These are phyloP conservation scores for Brachypalpus laphriformis DNA, from an alignment of 2,888 invertebrate species.

Conservation along the genomic window DNA sequence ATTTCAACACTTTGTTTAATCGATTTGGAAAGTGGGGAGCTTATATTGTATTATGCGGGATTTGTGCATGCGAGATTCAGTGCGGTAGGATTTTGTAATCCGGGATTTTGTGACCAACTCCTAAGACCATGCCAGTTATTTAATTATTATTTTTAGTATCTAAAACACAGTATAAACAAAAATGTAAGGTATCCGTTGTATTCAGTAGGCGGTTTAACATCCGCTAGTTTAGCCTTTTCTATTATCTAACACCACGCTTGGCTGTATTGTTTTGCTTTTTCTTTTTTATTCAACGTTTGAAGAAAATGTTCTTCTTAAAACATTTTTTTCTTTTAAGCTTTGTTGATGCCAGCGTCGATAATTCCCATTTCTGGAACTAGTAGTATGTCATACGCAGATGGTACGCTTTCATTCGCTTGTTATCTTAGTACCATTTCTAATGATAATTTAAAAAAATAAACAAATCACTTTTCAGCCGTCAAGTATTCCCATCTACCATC, in stretches of 20 bases:
- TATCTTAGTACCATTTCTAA: slow-evolving; percentile 21
- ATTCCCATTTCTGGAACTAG: slow-evolving; percentile 64
- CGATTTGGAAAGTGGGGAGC: no score
- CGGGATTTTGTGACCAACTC: no score
- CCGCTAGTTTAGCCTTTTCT: neutral
- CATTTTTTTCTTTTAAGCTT: slow-evolving; percentile 59
- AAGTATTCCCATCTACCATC: slow-evolving; percentile 85
- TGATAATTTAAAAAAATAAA: neutral
- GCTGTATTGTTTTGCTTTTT: neutral
- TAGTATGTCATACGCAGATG: slow-evolving; percentile 71
- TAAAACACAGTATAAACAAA: no score
- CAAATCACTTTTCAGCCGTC: slow-evolving; percentile 75
- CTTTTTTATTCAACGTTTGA: slow-evolving; percentile 19
- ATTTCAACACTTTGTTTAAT: no score
- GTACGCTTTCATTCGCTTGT: slow-evolving; percentile 58
- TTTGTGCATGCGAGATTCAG: no score
- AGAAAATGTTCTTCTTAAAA: slow-evolving; percentile 44
- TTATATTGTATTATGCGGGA: no score
- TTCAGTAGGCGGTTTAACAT: no score
- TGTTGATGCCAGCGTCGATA: slow-evolving; percentile 65
- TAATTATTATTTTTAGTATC: no score
- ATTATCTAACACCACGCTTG: neutral
- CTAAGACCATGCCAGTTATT: no score
- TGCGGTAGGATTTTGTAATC: no score
- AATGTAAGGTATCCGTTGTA: no score